Percentiles rank a stretch among this genome's conserved stretches.
Conservation (phyloP, 2,797 vertebrate species). For the Bovichtus variegatus region DNA sequence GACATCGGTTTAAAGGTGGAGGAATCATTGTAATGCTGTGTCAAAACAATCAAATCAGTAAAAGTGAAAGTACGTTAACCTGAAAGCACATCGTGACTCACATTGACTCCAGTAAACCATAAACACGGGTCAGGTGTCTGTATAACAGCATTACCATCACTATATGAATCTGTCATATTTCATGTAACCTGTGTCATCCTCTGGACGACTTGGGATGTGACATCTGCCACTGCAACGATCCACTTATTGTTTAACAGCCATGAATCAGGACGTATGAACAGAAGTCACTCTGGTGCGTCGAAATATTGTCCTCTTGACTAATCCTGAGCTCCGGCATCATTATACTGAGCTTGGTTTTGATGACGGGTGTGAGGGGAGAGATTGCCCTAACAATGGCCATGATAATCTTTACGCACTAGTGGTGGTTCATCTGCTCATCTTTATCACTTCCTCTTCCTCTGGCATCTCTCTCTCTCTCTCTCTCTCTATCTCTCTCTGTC, state of each 20-base stretch:
- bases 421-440: conserved; percentile 7
- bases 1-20: neutral
- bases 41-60: conserved; percentile 44
- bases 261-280: conserved; percentile 21
- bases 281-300: neutral
- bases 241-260: conserved; percentile 40
- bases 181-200: conserved; percentile 43
- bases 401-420: conserved; percentile 10
- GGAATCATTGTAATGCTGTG: conserved; percentile 39
- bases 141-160: conserved; percentile 33
- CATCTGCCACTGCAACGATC: conserved; percentile 40
- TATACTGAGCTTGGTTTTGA: conserved; percentile 17
- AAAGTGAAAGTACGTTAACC: conserved; percentile 31
- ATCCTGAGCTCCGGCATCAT: neutral
- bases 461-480: conserved; percentile 15
- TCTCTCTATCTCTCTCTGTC: too few species aligned
- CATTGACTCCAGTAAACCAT: conserved; percentile 28
- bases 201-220: conserved; percentile 18
- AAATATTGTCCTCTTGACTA: conserved; percentile 18
- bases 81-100: conserved; percentile 41
- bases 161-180: conserved; percentile 41
- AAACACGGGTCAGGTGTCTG: conserved; percentile 44
- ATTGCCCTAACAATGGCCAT: conserved; percentile 3
- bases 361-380: conserved; percentile 9
- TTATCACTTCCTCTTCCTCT: conserved; percentile 11